Conservation (phyloP, 2,888 invertebrate species). For the Pyralis farinalis region DNA sequence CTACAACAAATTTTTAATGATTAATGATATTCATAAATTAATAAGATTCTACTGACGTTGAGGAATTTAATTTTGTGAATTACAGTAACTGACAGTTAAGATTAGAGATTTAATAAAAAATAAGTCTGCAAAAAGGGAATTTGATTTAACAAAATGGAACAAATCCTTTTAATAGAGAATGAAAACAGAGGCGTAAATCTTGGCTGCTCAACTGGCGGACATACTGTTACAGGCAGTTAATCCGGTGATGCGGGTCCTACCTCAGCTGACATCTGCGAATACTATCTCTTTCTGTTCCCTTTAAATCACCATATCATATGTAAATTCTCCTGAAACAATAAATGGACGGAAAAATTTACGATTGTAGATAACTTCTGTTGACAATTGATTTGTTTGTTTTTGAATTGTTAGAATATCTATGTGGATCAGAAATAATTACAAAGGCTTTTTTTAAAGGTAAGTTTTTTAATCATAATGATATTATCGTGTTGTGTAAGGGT, state of each 20-base stretch:
- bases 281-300: conserved; percentile 45
- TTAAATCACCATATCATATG: conserved; percentile 53
- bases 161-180: conserved; percentile 50
- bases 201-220: conserved; percentile 60
- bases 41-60: not conserved
- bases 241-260: conserved; percentile 64
- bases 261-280: conserved; percentile 51
- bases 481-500: no score
- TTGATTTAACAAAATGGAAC: conserved; percentile 25
- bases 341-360: not conserved
- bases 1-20: not conserved
- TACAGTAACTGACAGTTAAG: conserved; percentile 3
- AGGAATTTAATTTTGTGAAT: conserved; percentile 6
- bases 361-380: no score
- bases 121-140: conserved; percentile 1
- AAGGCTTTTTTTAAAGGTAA: no score
- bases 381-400: no score
- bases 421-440: no score
- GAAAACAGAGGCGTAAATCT: conserved; percentile 68
- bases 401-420: no score
- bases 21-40: conserved; percentile 3
- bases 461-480: no score
- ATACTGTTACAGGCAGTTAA: conserved; percentile 73
- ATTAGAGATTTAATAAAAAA: conserved; percentile 9
- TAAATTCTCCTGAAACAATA: conserved; percentile 9